Evolutionary conservation across 2,113 vertebrate genomes (phyloP), one percentile per base, ranked within the genome.

Genomic region (Sylvietta virens): DNA sequence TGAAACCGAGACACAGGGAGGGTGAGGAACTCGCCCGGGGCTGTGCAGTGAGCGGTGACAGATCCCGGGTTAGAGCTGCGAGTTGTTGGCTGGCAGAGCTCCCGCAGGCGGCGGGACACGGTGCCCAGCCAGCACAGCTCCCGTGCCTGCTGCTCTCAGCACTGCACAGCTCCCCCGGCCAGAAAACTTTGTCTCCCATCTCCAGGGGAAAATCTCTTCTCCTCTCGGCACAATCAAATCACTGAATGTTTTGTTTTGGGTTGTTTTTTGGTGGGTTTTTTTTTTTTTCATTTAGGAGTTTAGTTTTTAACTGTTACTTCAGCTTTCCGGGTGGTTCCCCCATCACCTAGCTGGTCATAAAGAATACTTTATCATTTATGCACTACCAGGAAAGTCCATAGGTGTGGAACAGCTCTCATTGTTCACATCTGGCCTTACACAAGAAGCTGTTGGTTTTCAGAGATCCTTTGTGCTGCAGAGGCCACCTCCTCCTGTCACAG

Each of bases 41-140:
- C 96, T 93, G 93, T 93, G 94, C 90, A 83, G 86, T 37, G 94
- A 69, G n/a, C 71, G 88, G 94, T 95, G 86, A 82, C 92, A 86
- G 96, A 94, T 62, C 90, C 79, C 1, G 3, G 62, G 47, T 72
- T 39, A 30, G 86, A 92, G 94, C 81, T 80, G 92, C 0, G 20
- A 95, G 90, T 48, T 86, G 27, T 79, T 92, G 92, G 92, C 94
- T 94, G 3, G 0, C 44, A 23, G 71, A 66, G 84, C 90, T 96
- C 58, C 72, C 1, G 1, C 1, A 6, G 56, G 86, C 76, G 71
- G 81, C 67, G 79, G 92, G 90, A 39, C 86, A 28, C 18, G 22
- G 73, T 89, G 94, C 83, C 83, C 61, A 28, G 48, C 37, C 3
- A 12, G 77, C 35, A 7, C 23, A 15, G 70, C 69, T 91, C n/a